Conservation (phyloP, 2,888 invertebrate genomes). For the Neoascia interrupta region DNA sequence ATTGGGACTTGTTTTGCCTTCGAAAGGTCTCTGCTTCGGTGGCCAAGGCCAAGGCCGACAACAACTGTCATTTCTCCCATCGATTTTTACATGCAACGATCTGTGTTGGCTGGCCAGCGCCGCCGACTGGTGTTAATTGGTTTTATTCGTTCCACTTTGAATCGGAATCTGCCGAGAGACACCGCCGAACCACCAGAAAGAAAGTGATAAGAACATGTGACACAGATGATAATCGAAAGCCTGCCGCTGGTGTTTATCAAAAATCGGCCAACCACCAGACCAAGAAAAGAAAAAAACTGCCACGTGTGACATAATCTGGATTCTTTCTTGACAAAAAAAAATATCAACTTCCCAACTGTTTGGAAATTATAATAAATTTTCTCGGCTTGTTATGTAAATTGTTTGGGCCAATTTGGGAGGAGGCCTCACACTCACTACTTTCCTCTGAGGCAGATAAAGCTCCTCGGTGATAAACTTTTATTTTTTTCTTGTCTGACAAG, state of each 20-base stretch:
- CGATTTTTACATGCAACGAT: conserved; percentile 9
- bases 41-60: conserved; percentile 46
- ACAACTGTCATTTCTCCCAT: conserved; percentile 4
- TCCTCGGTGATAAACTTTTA: conserved; percentile 1
- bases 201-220: conserved; percentile 38
- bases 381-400: conserved; percentile 14
- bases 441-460: conserved; percentile 2
- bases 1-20: neutral
- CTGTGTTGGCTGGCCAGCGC: too few species aligned
- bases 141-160: too few species aligned
- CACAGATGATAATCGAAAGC: conserved; percentile 15
- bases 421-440: too few species aligned
- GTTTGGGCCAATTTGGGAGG: too few species aligned
- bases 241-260: conserved; percentile 5
- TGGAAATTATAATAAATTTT: neutral
- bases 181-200: neutral
- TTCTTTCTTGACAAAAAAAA: neutral
- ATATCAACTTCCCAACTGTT: neutral
- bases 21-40: neutral
- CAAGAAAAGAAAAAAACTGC: too few species aligned
- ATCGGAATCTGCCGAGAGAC: too few species aligned
- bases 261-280: too few species aligned
- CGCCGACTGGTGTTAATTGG: too few species aligned
- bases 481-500: neutral
- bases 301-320: conserved; percentile 33